Base-by-base conservation (phyloP, 2,113 vertebrate species). In the Oncorhynchus masou region DNA sequence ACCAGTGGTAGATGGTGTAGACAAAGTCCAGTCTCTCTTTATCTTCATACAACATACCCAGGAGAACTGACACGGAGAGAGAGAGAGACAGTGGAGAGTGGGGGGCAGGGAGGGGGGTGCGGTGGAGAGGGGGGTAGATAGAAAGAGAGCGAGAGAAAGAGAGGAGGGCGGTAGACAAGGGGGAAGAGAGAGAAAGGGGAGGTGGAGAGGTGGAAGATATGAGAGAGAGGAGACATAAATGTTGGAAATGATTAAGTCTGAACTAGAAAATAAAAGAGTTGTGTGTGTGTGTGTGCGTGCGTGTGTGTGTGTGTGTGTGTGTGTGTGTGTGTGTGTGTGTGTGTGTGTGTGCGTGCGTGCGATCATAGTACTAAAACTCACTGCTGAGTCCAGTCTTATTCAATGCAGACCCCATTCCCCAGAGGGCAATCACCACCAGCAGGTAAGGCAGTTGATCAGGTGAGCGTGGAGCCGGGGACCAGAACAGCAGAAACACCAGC, bases 1-100 rank as follows among this genome's bases (percentile, higher is more conserved):
- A 97, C 97, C 97, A 99, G 92, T 99, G 96, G 74, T 97, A 99
- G 89, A 99, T 95, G 81, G 96, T 97, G 89, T 95, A 99, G 79
- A 99, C 85, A 70, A 99, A 98, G 89, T 99, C 98, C 76, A 99
- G 95, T 1, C 98, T 94, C 24, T 96, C 96, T 59, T 99, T 99
- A 74, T 97, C 96, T 80, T 97, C 95, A 0, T 99, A 99, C 59
- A 99, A 84, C 87, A 96, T 93, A 0, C 98, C 97, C 16, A 99
- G 89, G 49, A 99, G 87, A 13, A 85, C 98, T 99, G 89, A 0
- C 7, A 69, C 19, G 4, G 34, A 2, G 71, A 24, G 11, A 70
- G 15, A 51, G 6, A 22, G 39, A 19, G 51, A 51, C 3, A 51
- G 49, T 1, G 49, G 15, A 24, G 5, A 76, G 24, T 54, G 49